Base-by-base conservation (phyloP, 2,888 invertebrate genomes). In the Thymelicus acteon region DNA sequence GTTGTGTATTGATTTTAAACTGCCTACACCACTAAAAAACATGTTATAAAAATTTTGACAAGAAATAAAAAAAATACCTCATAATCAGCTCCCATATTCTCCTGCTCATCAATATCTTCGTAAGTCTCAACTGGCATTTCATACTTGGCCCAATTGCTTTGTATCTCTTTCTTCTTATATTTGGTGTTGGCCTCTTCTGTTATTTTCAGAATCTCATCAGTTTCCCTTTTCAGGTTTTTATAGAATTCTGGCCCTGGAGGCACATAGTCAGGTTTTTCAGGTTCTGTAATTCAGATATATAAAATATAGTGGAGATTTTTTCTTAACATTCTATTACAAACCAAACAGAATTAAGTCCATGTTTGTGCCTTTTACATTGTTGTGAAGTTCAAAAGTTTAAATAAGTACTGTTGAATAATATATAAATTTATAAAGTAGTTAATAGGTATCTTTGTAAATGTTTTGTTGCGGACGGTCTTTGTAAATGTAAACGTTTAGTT, bases 71-170 rank as follows among this genome's bases (percentile, higher is more conserved):
- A 31, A 31, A 31, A 31, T 31, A 31, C 94, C 85, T 93, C 92
- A 86, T 92, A 93, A 78, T 94, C 92, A 31, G 93, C 93, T n/a
- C 94, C 94, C 72, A 89, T 75, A 70, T 86, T 86, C 67, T 92
- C 91, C 63, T 90, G 88, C 67, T 92, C 90, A 73, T 93, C 91
- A 72, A 91, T 84, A 70, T 91, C 90, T 52, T 94, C 93, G 76
- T 94, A 93, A 73, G 82, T 91, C 60, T 92, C 91, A 74, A 93
- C 87, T 0, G 92, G 92, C 83, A 93, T 84, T 76, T 94, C 94
- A 88, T 93, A 93, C 73, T 93, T 93, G 5, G 89, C 82, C 94
- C 94, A 94, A 74, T 94, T 94, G 73, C 93, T 94, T 79, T 89
- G 87, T 49, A 94, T 93, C 76, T 93, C 93, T 72, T 94, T 93